Evolutionary conservation across 2,113 vertebrate species (phyloP).

Genomic region (Xerus inauris): DNA sequence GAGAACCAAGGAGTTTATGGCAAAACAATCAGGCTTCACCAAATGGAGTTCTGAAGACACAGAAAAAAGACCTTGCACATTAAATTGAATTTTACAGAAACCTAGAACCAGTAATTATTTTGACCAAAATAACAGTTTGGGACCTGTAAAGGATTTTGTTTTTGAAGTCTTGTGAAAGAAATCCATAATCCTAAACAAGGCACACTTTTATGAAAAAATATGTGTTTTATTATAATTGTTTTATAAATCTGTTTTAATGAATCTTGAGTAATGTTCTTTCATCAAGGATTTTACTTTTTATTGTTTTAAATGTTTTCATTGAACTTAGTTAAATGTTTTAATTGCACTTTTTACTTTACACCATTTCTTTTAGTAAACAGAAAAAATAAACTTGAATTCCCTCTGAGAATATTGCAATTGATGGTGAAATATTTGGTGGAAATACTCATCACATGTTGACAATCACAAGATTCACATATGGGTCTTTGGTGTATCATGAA

Average conservation of each 20-base stretch:
- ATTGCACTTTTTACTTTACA: background rate
- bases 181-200: background rate
- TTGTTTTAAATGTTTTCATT: background rate
- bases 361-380: background rate
- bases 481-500: conserved; percentile 17
- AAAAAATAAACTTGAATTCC: background rate
- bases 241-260: conserved; percentile 10
- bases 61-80: background rate
- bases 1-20: background rate
- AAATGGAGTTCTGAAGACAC: background rate
- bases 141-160: background rate
- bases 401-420: background rate
- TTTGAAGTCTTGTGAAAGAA: background rate
- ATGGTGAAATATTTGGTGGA: background rate
- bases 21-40: background rate
- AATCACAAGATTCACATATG: background rate
- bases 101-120: background rate
- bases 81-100: background rate
- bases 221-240: background rate
- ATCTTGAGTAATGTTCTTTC: background rate
- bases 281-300: background rate
- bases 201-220: background rate
- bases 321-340: too few species aligned
- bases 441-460: background rate
- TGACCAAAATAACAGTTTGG: background rate